Base-by-base conservation (phyloP, 2,888 invertebrate genomes). In the Calliphora vomitoria region DNA sequence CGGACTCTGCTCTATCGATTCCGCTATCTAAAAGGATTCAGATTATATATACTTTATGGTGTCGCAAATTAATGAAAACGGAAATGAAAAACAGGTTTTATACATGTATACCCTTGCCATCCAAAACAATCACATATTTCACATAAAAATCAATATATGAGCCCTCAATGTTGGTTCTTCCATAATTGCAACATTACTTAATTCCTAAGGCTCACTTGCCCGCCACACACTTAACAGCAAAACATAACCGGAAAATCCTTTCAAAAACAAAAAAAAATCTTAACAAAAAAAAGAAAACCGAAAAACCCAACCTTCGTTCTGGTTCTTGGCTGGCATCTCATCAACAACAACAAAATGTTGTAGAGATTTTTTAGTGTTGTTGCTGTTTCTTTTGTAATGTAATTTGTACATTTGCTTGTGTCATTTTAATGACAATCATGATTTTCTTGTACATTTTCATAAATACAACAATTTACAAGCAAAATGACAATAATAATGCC, bases 361-460 rank as follows among this genome's bases (percentile, higher is more conserved):
- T 76, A 6, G 0, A 18, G 50, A 25, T 13, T 75, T 60, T 11
- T 35, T 25, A 53, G 18, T 38, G 53, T 20, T 64, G 64, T 81
- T 55, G 69, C 64, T 71, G 62, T 31, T 72, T 62, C 50, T 79
- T 72, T 86, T 80, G 74, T 86, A 83, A 85, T 85, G 85, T 85
- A 87, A 88, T 88, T 88, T 88, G 88, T 86, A 86, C 86, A 86
- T 84, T 88, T 87, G 82, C 86, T 82, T 88, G 84, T 86, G 88
- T 88, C 86, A 86, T 88, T 87, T 88, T 87, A 85, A 85, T 88
- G 85, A 80, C 84, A 87, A 86, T 85, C 86, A 88, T 88, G 86
- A 85, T 88, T 86, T 74, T 75, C 89, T 88, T 89, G 89, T 90
- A 90, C 89, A 91, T 91, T 91, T 91, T 91, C 91, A 91, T 91